Evolutionary conservation across 2,113 vertebrate species (phyloP), one percentile per base, ranked within the genome.

Genomic region (Theristicus caerulescens): DNA sequence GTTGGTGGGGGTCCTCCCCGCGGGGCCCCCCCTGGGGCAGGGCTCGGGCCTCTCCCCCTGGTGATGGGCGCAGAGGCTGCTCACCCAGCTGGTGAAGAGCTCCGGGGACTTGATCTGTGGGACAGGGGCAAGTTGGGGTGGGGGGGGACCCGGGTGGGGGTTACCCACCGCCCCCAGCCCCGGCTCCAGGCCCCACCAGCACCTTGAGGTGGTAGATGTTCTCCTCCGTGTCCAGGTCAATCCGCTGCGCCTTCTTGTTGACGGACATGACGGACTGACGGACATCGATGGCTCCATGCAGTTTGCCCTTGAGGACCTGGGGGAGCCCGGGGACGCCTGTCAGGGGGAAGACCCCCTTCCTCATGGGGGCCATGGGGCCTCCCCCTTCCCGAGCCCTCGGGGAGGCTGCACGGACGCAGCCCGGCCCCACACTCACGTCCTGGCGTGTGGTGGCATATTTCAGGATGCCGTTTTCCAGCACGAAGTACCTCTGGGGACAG

Each of bases 131-230:
- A 24, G 76, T 19, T 71, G 18, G 18, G 15, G 34, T 17, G 44
- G 32, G 49, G 10, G 10, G n/a, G 20, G 22, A 11, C 38, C 26
- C 1, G 5, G 61, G 61, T 9, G 4, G 36, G 38, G 24, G 34
- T 34, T 8, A 29, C 29, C 19, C 3, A 16, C 20, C 0, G 5
- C 5, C 44, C 82, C 59, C 54, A 34, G 0, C 2, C 34, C 12
- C 3, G 0, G 24, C 27, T 24, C 6, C 38, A 9, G 25, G 29
- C 11, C 10, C 2, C n/a, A 3, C 22, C 0, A 7, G 78, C 90
- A 98, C 99, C 99, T 99, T 99, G 77, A 99, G 97, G 97, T 99
- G 99, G 94, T 99, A 99, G 67, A 99, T 98, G 96, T 98, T 99
- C 95, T 99, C 98, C 93, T 99, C 99, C 0, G 99, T 98, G 82